These are phyloP conservation scores for Phataginus tricuspis DNA, from an alignment of 2,797 vertebrate genomes.

Conservation along the genomic window DNA sequence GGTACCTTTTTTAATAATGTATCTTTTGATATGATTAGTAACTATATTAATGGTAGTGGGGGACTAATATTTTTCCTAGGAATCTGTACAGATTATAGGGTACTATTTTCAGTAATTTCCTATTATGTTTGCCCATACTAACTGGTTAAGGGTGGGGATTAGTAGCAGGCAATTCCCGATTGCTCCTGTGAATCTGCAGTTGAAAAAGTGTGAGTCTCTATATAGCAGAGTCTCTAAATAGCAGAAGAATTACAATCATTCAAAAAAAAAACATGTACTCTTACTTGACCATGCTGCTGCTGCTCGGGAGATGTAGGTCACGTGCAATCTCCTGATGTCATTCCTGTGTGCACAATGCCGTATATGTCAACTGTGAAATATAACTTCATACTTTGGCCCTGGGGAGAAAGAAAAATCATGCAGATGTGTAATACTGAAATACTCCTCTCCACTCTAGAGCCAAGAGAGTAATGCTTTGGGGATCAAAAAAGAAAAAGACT, in stretches of 20 bases:
- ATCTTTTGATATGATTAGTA: neutral
- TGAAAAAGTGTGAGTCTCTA: neutral
- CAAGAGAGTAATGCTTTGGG: neutral
- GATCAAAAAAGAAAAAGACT: neutral
- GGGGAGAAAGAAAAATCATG: conserved; percentile 20
- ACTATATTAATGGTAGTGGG: neutral
- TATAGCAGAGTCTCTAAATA: no score
- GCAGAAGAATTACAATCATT: neutral
- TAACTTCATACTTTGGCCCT: conserved; percentile 5
- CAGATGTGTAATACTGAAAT: conserved; percentile 30
- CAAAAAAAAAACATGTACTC: neutral
- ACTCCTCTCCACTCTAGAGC: neutral
- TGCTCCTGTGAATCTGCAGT: neutral
- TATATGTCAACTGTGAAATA: conserved; percentile 20
- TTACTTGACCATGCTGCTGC: neutral
- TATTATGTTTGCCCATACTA: neutral
- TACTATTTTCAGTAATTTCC: neutral
- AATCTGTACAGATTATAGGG: neutral
- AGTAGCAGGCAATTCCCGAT: neutral
- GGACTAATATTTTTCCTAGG: neutral
- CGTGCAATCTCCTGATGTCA: neutral
- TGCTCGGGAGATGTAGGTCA: conserved; percentile 17
- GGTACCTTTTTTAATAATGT: neutral
- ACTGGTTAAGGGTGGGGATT: neutral
- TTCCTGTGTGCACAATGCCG: neutral